Conservation (phyloP, 2,113 vertebrate species). For the Cygnus atratus region DNA sequence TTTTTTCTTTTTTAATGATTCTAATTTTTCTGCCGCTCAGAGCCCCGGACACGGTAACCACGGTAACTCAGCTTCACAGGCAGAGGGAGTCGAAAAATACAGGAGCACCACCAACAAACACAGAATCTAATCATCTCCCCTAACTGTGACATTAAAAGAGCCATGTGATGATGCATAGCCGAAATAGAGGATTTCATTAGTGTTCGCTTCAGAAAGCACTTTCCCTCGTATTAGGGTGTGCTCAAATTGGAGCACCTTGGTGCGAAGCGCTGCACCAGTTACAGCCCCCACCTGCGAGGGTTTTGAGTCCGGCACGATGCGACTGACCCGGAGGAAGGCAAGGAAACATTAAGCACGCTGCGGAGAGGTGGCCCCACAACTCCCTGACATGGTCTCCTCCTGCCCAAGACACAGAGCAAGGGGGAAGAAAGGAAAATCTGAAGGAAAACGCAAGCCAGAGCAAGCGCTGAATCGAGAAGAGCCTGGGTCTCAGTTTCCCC, state of each 20-base stretch:
- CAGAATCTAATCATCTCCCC: slow-evolving; percentile 4
- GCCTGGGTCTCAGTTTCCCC: neutral
- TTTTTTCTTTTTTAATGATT: slow-evolving; percentile 20
- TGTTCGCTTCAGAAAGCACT: neutral
- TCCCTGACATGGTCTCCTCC: fast-evolving
- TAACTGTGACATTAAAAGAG: neutral
- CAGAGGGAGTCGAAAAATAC: slow-evolving; percentile 9
- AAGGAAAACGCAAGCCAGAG: neutral
- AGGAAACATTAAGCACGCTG: fast-evolving
- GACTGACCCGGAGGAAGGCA: neutral
- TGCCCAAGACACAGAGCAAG: neutral
- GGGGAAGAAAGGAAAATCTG: neutral
- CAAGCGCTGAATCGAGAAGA: neutral
- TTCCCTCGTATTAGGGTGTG: neutral
- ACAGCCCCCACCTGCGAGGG: neutral
- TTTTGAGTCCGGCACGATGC: fast-evolving
- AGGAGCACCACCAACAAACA: neutral
- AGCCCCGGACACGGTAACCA: slow-evolving; percentile 61
- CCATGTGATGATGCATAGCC: neutral
- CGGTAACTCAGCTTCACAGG: slow-evolving; percentile 56
- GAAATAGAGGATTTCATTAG: neutral
- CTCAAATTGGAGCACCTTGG: fast-evolving
- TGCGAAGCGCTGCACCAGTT: neutral
- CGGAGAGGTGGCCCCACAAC: neutral
- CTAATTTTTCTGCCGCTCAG: slow-evolving; percentile 36